Percentiles rank a stretch among this genome's conserved stretches.
These are phyloP conservation scores for Alectura lathami DNA, from an alignment of 2,113 vertebrate species.

Conservation along the genomic window DNA sequence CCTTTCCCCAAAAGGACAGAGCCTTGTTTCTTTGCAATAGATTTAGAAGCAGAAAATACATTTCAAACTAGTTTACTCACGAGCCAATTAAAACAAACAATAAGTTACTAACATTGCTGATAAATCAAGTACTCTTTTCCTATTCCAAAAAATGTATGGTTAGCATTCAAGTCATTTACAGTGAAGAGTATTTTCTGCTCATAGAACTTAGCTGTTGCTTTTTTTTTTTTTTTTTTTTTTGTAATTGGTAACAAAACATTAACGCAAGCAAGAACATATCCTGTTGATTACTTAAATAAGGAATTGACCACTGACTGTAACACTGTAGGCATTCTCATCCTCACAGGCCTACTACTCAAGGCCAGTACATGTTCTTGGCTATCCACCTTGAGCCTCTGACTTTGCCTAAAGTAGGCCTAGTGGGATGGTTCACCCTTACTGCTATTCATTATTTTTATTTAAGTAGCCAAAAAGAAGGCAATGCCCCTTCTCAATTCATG, in stretches of 20 bases:
- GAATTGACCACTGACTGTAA: background rate
- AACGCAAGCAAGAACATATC: background rate
- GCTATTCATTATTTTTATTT: background rate
- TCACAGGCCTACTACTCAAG: conserved; percentile 35
- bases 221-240: background rate
- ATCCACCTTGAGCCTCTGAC: conserved; percentile 48
- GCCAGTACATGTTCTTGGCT: conserved; percentile 17
- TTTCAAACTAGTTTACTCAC: background rate
- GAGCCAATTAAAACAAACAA: conserved; percentile 14
- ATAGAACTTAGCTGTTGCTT: background rate
- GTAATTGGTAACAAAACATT: background rate
- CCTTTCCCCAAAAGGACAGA: background rate
- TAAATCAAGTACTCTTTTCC: background rate
- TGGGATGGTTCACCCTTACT: conserved; percentile 26
- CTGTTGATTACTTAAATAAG: background rate
- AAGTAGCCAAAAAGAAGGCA: conserved; percentile 56
- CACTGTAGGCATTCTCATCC: conserved; percentile 23
- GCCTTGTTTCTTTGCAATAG: background rate
- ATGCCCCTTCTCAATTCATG: conserved; percentile 69
- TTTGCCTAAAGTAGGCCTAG: conserved; percentile 64
- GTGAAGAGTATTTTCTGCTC: conserved; percentile 59
- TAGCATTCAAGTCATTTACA: background rate
- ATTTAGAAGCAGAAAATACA: conserved; percentile 62
- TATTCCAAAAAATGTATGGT: background rate
- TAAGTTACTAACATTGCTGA: background rate